Base-by-base conservation (phyloP, 2,888 invertebrate genomes). In the Troides helena region DNA sequence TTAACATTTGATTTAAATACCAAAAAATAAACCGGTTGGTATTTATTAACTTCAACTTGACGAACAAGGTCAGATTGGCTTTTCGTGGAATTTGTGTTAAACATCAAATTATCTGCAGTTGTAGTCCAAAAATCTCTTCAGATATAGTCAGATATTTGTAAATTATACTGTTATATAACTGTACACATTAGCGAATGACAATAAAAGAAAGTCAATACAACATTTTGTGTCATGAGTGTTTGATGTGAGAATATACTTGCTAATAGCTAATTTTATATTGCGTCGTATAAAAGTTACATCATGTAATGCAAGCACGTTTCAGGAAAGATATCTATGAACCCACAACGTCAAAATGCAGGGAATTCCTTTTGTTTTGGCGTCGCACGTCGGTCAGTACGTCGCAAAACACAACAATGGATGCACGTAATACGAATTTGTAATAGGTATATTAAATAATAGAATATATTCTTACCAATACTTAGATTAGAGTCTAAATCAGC, bases 291-390 rank as follows among this genome's bases (percentile, higher is more conserved):
- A 59, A 67, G 68, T 62, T 53, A 65, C 60, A 68, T 73, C 68
- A 66, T 39, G 56, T 21, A 69, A 66, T 58, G n/a, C 30, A 62
- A 67, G 71, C 72, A 74, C 74, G 74, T 72, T 63, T 65, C 56
- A 69, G 74, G 72, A 72, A 74, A 72, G 64, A 65, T 57, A 69
- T 69, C 62, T 68, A 69, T 65, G 61, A 69, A 62, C 56, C 68
- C 14, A 67, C 69, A 46, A 68, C 66, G 30, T 71, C 65, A 68
- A 71, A 71, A 50, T 70, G 69, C 66, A 50, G 70, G 70, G 68
- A 68, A 73, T 72, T 72, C 70, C 70, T 58, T 62, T 66, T 66
- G 62, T 65, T 66, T 65, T 58, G 39, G 53, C 50, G 17, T 56
- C 63, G 36, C 50, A 30, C 65, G 65, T 66, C 62, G 66, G 58